Evolutionary conservation across 2,888 invertebrate genomes (phyloP), one percentile per base, ranked within the genome.

Genomic region (Tetramorium bicarinatum): DNA sequence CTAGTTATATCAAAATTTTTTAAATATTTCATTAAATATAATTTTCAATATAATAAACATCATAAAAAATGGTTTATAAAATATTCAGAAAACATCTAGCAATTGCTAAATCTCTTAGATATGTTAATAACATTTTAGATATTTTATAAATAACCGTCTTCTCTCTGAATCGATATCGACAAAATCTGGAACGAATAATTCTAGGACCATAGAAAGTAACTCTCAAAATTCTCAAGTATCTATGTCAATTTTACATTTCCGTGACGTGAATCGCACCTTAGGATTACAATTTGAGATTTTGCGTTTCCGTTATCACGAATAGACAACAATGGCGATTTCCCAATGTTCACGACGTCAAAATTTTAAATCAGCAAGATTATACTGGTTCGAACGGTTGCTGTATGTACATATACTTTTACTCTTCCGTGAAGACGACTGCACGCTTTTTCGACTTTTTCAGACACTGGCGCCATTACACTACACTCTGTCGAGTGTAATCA

Each of bases 211-310:
- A 74, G 15, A 9, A 13, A 44, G 41, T 29, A 9, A 54, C 7
- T 59, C 18, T n/a, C 4, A 21, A 75, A 21, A 61, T 61, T 61
- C n/a, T 61, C 61, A 75, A 62, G 21, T 62, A 75, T 34, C 29
- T 38, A 62, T n/a, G 34, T 62, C 64, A 75, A 62, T 75, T 75
- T 75, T 75, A 21, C 29, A 62, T 75, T 62, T 7, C 18, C 47
- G 11, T 47, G 49, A 13, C 8, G n/a, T 61, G 21, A 8, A 15
- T 59, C 34, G 25, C n/a, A 72, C 25, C 41, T 61, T 21, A 75
- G 21, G 2, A 49, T 29, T 34, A 62, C 34, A 38, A 38, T 62
- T 62, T 49, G 47, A 62, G 15, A 75, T 62, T 49, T 18, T 13
- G 61, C 29, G 15, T 38, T 74, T 61, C 2, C n/a, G 1, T 38